A percentile compares a stretch with the other conserved stretches of the same genome.
phyloP scores from a whole-genome alignment of 2,113 vertebrate genomes.

The Burhinus oedicnemus region DNA sequence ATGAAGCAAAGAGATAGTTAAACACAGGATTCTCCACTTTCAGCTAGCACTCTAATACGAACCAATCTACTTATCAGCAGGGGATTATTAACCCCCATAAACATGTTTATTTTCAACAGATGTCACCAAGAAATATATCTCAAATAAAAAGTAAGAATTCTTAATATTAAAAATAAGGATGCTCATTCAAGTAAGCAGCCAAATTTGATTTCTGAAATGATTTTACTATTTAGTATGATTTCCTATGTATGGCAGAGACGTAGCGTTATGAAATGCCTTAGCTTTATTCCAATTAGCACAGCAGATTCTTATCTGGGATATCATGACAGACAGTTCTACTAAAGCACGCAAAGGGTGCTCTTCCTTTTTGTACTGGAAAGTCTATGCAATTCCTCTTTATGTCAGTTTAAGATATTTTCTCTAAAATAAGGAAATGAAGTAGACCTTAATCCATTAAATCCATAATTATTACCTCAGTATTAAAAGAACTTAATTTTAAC shows the following conservation, averaged over 20 bases:
- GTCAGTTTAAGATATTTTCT: neutral
- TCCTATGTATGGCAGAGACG: neutral
- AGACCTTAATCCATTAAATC: neutral
- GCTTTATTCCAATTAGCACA: neutral
- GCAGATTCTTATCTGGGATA: neutral
- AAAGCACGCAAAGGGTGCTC: neutral
- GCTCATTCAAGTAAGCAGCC: neutral
- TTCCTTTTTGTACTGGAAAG: neutral
- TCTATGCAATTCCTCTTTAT: neutral
- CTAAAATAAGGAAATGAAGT: neutral
- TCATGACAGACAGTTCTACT: neutral
- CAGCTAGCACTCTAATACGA: neutral
- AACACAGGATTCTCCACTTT: neutral
- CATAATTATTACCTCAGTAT: neutral
- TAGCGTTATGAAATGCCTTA: neutral
- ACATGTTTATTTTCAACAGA: neutral
- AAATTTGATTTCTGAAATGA: neutral
- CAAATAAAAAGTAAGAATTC: neutral
- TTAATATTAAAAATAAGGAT: neutral
- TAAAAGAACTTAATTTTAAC: neutral
- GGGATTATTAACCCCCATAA: neutral
- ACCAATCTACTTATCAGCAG: neutral
- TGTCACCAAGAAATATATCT: neutral
- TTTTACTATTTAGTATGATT: neutral
- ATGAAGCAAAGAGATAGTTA: neutral